Evolutionary conservation across 2,888 invertebrate species (phyloP).

Genomic region (Sturmia bella): DNA sequence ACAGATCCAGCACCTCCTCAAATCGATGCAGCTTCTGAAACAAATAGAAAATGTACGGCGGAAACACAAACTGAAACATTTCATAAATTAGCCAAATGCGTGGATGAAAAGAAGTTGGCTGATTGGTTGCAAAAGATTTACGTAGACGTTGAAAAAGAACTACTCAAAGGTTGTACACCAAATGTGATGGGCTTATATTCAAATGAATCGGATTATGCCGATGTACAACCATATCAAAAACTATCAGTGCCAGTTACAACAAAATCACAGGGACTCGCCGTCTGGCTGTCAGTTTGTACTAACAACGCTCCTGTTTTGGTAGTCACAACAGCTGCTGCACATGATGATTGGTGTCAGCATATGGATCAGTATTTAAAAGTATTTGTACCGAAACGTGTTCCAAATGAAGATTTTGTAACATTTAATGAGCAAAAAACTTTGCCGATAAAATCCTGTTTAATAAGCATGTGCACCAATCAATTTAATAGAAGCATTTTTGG

Average conservation of each 20-base stretch:
- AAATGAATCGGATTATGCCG: constrained; percentile 46
- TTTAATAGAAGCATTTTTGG: constrained; percentile 79
- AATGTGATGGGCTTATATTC: constrained; percentile 69
- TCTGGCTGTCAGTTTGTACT: constrained; percentile 80
- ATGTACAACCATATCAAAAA: constrained; percentile 78
- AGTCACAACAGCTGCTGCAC: constrained; percentile 76
- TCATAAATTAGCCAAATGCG: constrained; percentile 45
- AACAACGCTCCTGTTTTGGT: constrained; percentile 80
- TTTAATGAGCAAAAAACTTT: constrained; percentile 77
- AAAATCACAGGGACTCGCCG: constrained; percentile 77
- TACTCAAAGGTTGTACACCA: constrained; percentile 80
- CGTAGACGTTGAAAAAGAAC: constrained; percentile 82
- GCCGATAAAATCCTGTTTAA: constrained; percentile 78
- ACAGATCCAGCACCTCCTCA: constrained; percentile 76
- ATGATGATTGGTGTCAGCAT: constrained; percentile 81
- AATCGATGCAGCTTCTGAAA: constrained; percentile 73
- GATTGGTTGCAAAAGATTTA: constrained; percentile 82
- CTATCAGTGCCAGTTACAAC: constrained; percentile 71
- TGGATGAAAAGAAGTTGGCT: constrained; percentile 82
- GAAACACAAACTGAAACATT: constrained; percentile 81
- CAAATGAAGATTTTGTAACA: constrained; percentile 74
- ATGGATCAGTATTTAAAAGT: constrained; percentile 77
- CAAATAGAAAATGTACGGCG: constrained; percentile 72
- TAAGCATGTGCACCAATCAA: constrained; percentile 77
- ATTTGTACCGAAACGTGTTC: constrained; percentile 77